Evolutionary conservation across 2,888 invertebrate species (phyloP), one percentile per base, ranked within the genome.

Genomic region (Hypomecis punctinalis): DNA sequence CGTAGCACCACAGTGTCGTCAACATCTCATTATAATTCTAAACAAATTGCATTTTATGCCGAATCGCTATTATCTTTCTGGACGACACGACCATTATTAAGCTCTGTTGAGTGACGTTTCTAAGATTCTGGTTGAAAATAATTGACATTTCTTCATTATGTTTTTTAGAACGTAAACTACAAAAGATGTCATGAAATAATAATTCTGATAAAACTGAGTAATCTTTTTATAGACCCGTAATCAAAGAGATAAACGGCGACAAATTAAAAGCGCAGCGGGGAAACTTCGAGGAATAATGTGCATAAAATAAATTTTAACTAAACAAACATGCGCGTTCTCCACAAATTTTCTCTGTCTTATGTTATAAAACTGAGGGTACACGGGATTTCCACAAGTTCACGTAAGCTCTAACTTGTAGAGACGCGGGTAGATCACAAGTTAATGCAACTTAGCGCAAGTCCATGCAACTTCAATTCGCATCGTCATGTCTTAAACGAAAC

Each of bases 351-450:
- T 51, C 51, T 58, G 61, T 60, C 65, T 63, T 69, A 69, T 69
- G 61, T 69, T 69, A 66, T 62, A 55, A 65, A 70, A 61, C 37
- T 61, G 40, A 65, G 51, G 59, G 57, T 68, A 69, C 65, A 68
- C 45, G 58, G 51, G 56, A 63, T 71, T 71, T 68, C 63, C 70
- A 45, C 46, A 64, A 64, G 59, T 68, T 68, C 67, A 62, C 62
- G 68, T 68, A 67, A 72, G 73, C 74, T 46, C 40, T 71, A 75
- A 78, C 70, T 77, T 75, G 66, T 6, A 66, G 68, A 76, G 74
- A 84, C 74, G 68, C 66, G 56, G 80, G 86, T 79, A 75, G 77
- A 84, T 83, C 80, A 74, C 76, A 79, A 85, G 77, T 81, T 84
- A 83, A 80, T 83, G 79, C 81, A 81, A 69, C 70, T 68, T 70